Base-by-base conservation (phyloP, 2,888 invertebrate genomes). In the Parnassius smintheus region DNA sequence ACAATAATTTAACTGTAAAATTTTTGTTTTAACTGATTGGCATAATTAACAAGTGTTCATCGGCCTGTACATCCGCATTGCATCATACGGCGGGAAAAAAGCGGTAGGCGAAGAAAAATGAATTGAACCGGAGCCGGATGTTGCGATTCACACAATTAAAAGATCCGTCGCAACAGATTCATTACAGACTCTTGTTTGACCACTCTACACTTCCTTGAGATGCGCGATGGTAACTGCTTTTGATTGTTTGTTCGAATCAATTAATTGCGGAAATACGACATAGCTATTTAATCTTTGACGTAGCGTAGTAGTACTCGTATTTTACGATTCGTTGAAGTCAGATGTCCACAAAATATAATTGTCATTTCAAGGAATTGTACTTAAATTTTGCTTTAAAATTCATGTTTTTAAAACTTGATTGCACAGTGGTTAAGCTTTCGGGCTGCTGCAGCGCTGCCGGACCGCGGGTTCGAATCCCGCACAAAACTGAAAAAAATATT, bases 41-140 rank as follows among this genome's bases (percentile, higher is more conserved):
- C 45, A 42, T 56, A 64, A 53, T 60, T 59, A 53, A 56, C 56
- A 56, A 50, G 46, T 56, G 45, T 62, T 42, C 54, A 50, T 60
- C 59, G 62, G 58, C 53, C 55, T 58, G 65, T 64, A 84, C 84
- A 87, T 87, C 87, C 86, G 86, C 78, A 86, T 87, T 85, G 82
- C 87, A 81, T 90, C 86, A 89, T 81, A 77, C 77, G 61, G 82
- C 68, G 67, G 71, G 74, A 88, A 89, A 88, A 89, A 88, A 90
- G 83, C 80, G 70, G 69, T 72, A 69, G 72, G 66, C 73, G 72
- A 77, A 86, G 82, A 85, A 87, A 88, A 87, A 87, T 87, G 81
- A 88, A 88, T 88, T 83, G 84, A 80, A 73, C 75, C 72, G 72
- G 74, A 85, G 85, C 85, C 91, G 91, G 91, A 90, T 84, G 80